phyloP scores from a whole-genome alignment of 2,888 invertebrate genomes.

The Tanytarsus gracilentus region DNA sequence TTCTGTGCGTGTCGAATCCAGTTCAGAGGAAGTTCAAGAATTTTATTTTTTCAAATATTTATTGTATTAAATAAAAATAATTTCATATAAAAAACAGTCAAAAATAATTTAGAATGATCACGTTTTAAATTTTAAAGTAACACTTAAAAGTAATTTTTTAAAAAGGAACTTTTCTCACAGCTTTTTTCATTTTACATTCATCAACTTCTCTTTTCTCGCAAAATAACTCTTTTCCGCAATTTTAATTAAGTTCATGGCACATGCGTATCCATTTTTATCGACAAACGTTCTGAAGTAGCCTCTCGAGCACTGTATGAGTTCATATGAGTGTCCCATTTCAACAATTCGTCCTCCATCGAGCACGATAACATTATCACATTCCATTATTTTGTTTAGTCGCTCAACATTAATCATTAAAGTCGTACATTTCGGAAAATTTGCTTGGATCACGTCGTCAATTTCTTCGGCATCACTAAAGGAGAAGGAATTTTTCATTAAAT shows the following conservation, averaged over 20 bases:
- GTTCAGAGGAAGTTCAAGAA: too few relatives aligned
- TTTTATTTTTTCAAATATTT: too few relatives aligned
- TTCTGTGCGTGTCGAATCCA: too few relatives aligned
- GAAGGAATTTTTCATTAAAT: too few relatives aligned
- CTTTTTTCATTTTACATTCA: background rate
- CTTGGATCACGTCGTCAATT: slow-evolving; percentile 69
- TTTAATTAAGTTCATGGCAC: slow-evolving; percentile 12
- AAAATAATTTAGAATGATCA: too few relatives aligned
- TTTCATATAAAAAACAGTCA: too few relatives aligned
- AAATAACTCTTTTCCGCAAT: background rate
- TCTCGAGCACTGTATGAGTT: background rate
- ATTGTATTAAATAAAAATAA: too few relatives aligned
- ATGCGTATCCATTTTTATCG: slow-evolving; percentile 2
- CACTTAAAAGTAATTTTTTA: background rate
- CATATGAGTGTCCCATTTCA: background rate
- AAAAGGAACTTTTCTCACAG: background rate
- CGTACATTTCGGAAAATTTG: slow-evolving; percentile 70
- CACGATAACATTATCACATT: slow-evolving; percentile 79
- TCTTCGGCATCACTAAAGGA: background rate
- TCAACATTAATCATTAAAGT: slow-evolving; percentile 83
- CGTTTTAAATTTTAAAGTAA: too few relatives aligned
- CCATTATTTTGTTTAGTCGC: slow-evolving; percentile 85
- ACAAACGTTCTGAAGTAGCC: background rate
- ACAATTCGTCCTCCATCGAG: slow-evolving; percentile 61
- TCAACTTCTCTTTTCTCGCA: background rate